A percentile compares a stretch with the other conserved stretches of the same genome.
These are phyloP conservation scores for Exocentrus adspersus DNA, from an alignment of 2,888 invertebrate species.

Conservation along the genomic window DNA sequence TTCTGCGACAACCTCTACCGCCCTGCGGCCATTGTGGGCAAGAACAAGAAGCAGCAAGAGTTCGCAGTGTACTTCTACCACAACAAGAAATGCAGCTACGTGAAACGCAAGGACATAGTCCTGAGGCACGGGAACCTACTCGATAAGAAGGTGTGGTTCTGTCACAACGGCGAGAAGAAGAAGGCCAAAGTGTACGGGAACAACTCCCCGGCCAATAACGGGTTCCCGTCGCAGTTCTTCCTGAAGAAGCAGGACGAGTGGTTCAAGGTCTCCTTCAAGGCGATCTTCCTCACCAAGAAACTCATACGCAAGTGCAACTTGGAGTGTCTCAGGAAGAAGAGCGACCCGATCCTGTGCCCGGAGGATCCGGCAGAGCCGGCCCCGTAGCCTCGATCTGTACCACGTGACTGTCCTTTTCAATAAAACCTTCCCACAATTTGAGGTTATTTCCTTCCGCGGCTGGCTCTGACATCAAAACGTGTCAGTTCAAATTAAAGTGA, in stretches of 20 bases:
- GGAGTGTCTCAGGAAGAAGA: slow-evolving; percentile 8
- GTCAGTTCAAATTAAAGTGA: slow-evolving; percentile 24
- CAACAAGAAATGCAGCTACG: slow-evolving; percentile 38
- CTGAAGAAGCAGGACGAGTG: slow-evolving; percentile 42
- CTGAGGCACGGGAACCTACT: slow-evolving; percentile 47
- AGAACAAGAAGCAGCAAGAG: slow-evolving; percentile 40
- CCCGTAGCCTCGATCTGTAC: too few relatives aligned
- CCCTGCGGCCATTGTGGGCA: slow-evolving; percentile 40
- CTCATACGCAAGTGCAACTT: slow-evolving; percentile 42
- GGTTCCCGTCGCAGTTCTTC: slow-evolving; percentile 45
- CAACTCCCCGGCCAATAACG: slow-evolving; percentile 47
- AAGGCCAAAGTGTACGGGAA: slow-evolving; percentile 47
- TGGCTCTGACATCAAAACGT: too few relatives aligned
- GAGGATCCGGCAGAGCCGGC: too few relatives aligned
- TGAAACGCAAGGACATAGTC: slow-evolving; percentile 42
- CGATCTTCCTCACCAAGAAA: slow-evolving; percentile 45
- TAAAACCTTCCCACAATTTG: too few relatives aligned
- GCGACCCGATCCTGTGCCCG: too few relatives aligned
- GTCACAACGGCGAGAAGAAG: slow-evolving; percentile 29
- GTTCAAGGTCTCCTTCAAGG: slow-evolving; percentile 42
- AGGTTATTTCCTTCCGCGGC: too few relatives aligned
- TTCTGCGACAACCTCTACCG: slow-evolving; percentile 42
- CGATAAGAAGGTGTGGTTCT: slow-evolving; percentile 42
- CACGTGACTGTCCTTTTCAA: too few relatives aligned
- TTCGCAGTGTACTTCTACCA: slow-evolving; percentile 46